These are phyloP conservation scores for Meganola albula DNA, from an alignment of 2,888 invertebrate genomes.

Conservation along the genomic window DNA sequence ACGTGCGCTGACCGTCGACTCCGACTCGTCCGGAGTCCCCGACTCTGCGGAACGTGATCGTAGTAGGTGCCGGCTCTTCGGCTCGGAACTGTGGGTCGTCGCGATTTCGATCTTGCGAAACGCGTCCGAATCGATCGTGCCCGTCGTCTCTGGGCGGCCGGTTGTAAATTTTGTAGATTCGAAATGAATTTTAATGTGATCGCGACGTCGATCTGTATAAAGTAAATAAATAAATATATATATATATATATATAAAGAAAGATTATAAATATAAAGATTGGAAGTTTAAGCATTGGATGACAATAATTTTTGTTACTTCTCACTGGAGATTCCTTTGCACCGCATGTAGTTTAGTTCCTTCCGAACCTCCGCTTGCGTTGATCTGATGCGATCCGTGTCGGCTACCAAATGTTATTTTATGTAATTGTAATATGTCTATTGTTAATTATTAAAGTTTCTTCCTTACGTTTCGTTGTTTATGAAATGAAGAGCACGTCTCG, in stretches of 20 bases:
- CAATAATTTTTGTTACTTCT: slow-evolving; percentile 74
- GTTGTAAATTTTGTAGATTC: slow-evolving; percentile 57
- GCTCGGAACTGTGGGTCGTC: no score
- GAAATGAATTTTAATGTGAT: slow-evolving; percentile 33
- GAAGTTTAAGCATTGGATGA: slow-evolving; percentile 72
- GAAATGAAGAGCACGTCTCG: no score
- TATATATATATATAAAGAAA: slow-evolving; percentile 25
- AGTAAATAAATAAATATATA: slow-evolving; percentile 48
- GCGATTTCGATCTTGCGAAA: no score
- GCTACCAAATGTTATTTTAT: no score
- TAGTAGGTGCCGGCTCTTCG: no score
- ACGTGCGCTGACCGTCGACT: no score
- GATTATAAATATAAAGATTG: slow-evolving; percentile 57
- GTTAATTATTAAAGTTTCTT: no score
- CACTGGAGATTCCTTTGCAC: slow-evolving; percentile 42
- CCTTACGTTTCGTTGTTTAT: no score
- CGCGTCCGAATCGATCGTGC: no score
- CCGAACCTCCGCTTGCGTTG: slow-evolving; percentile 17
- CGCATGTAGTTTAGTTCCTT: slow-evolving; percentile 32
- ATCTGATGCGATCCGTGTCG: background rate
- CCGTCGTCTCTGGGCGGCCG: slow-evolving; percentile 41
- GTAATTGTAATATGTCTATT: no score
- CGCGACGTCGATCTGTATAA: slow-evolving; percentile 59
- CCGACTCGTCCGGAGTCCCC: no score
- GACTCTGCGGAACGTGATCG: no score